A percentile compares a stretch with the other conserved stretches of the same genome.
phyloP scores from a whole-genome alignment of 37 sponge, comb jelly and placozoan genomes.

The Beroe ovata region DNA sequence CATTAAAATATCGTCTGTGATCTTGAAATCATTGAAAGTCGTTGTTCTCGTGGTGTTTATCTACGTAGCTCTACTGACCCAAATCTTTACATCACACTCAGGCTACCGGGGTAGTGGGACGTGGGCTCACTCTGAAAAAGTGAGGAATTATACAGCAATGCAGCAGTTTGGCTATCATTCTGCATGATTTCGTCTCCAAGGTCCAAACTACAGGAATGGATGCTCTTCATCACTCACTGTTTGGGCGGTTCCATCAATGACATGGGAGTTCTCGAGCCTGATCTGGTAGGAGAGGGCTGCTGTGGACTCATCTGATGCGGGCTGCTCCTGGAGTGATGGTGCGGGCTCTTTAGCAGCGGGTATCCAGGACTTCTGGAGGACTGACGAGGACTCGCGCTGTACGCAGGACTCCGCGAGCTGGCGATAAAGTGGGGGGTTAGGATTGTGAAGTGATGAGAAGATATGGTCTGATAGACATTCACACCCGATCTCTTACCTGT shows the following conservation, averaged over 20 bases:
- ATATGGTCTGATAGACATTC: too few species aligned
- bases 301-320: constrained; percentile 4
- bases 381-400: not conserved
- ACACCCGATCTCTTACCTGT: not conserved
- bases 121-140: not conserved
- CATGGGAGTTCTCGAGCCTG: constrained; percentile 54
- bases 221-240: too few species aligned
- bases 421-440: too few species aligned
- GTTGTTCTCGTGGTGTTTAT: too few species aligned
- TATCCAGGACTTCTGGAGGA: constrained; percentile 17
- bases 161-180: too few species aligned
- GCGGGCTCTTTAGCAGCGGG: not conserved
- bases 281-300: constrained; percentile 31
- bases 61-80: too few species aligned
- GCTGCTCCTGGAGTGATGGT: not conserved
- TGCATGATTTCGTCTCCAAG: too few species aligned
- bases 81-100: too few species aligned
- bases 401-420: not conserved
- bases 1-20: too few species aligned
- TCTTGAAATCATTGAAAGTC: too few species aligned
- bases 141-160: not conserved
- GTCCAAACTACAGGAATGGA: too few species aligned
- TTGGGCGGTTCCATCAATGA: constrained; percentile 34
- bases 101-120: not conserved
- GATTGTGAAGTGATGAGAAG: too few species aligned